A percentile compares a stretch with the other conserved stretches of the same genome.
Evolutionary conservation across 37 sponge, comb jelly and placozoan genomes (phyloP).

Genomic region (Eunapius fragilis): DNA sequence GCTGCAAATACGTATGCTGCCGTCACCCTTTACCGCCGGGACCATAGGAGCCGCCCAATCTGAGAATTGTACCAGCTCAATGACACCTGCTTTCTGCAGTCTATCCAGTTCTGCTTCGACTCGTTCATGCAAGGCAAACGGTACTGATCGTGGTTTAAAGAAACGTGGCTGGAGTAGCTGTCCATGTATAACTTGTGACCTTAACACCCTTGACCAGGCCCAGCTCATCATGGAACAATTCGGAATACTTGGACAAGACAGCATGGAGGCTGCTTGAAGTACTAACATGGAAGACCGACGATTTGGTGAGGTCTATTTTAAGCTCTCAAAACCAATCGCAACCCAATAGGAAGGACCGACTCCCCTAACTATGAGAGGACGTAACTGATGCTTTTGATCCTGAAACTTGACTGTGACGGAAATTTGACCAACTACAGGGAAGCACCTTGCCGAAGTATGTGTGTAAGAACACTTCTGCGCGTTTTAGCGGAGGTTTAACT

Average conservation of each 20-base stretch:
- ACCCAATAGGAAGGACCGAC: too few species aligned
- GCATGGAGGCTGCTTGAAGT: background rate
- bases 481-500: too few species aligned
- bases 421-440: too few species aligned
- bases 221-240: conserved; percentile 36
- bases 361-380: too few species aligned
- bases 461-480: too few species aligned
- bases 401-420: too few species aligned
- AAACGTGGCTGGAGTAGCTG: conserved; percentile 3
- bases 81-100: conserved; percentile 10
- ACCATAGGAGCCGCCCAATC: conserved; percentile 74
- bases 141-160: conserved; percentile 34
- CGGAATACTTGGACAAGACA: conserved; percentile 5
- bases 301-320: too few species aligned
- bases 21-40: conserved; percentile 51
- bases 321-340: too few species aligned
- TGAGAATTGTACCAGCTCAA: conserved; percentile 58
- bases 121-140: conserved; percentile 15
- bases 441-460: too few species aligned
- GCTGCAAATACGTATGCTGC: too few species aligned
- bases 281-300: too few species aligned
- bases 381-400: too few species aligned
- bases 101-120: conserved; percentile 36
- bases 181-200: conserved; percentile 17
- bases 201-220: conserved; percentile 19